Evolutionary conservation across 2,797 vertebrate species (phyloP).

Genomic region (Platalea minor): DNA sequence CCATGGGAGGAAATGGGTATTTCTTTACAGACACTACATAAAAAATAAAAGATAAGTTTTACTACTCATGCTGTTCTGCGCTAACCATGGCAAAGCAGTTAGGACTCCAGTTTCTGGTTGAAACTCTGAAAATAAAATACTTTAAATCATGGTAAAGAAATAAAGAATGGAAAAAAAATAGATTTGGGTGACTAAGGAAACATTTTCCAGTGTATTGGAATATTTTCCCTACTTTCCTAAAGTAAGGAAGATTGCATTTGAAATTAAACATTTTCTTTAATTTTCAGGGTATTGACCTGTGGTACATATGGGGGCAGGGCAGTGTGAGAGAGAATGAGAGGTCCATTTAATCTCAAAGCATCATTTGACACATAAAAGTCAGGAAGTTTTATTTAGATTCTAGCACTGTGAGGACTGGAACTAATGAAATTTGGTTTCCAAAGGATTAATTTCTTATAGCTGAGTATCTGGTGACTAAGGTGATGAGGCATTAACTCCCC

Average conservation of each 20-base stretch:
- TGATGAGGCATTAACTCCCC: not conserved
- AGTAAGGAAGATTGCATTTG: not conserved
- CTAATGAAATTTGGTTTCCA: not conserved
- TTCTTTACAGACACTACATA: not conserved
- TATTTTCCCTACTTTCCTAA: not conserved
- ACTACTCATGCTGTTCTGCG: not conserved
- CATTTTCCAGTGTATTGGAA: not conserved
- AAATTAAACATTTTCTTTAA: not conserved
- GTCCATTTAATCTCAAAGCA: not conserved
- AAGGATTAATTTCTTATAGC: not conserved
- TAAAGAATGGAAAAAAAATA: not conserved
- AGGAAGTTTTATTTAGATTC: not conserved
- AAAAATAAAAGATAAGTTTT: not conserved
- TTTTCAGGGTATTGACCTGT: not conserved
- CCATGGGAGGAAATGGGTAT: not conserved
- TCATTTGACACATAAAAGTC: not conserved
- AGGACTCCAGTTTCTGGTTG: not conserved
- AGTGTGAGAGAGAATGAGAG: not conserved
- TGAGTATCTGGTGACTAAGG: not conserved
- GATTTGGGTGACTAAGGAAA: not conserved
- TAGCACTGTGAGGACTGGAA: not conserved
- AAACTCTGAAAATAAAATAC: not conserved
- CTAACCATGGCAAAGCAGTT: not conserved
- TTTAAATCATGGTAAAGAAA: not conserved
- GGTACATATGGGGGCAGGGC: rapidly evolving